These are phyloP conservation scores for Trachelus iudaicus DNA, from an alignment of 2,888 invertebrate species.

Conservation along the genomic window DNA sequence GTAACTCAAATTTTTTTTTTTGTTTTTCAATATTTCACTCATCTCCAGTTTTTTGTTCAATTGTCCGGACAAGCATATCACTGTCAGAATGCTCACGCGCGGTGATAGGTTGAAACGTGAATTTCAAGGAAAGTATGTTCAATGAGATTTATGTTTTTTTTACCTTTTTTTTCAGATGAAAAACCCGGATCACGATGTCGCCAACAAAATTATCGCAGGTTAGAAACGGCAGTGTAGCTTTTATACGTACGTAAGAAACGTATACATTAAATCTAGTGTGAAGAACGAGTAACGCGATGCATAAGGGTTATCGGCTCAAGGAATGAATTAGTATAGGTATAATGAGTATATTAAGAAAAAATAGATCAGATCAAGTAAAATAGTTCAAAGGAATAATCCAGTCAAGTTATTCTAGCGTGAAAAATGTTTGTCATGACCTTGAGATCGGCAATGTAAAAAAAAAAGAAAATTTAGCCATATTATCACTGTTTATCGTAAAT, in stretches of 20 bases:
- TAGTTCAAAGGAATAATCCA: not conserved
- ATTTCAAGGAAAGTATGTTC: not conserved
- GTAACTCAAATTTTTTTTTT: no score
- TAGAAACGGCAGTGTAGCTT: no score
- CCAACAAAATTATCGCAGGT: no score
- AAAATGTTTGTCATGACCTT: not conserved
- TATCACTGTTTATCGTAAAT: slow-evolving; percentile 21
- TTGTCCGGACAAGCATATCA: not conserved
- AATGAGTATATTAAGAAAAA: not conserved
- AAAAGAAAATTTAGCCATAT: not conserved
- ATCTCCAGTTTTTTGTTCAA: no score
- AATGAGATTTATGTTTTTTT: not conserved
- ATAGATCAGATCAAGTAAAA: not conserved
- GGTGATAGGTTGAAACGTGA: not conserved
- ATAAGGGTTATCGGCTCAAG: no score
- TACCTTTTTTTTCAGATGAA: not conserved
- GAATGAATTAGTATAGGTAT: not conserved
- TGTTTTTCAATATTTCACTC: no score
- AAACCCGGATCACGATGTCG: not conserved
- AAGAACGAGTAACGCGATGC: no score
- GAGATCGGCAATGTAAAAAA: not conserved
- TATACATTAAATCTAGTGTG: no score
- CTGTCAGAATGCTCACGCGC: not conserved
- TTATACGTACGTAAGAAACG: no score
- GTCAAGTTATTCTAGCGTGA: not conserved